Conservation (phyloP, 1,140 invertebrate species). For the Danaus melanippus region DNA sequence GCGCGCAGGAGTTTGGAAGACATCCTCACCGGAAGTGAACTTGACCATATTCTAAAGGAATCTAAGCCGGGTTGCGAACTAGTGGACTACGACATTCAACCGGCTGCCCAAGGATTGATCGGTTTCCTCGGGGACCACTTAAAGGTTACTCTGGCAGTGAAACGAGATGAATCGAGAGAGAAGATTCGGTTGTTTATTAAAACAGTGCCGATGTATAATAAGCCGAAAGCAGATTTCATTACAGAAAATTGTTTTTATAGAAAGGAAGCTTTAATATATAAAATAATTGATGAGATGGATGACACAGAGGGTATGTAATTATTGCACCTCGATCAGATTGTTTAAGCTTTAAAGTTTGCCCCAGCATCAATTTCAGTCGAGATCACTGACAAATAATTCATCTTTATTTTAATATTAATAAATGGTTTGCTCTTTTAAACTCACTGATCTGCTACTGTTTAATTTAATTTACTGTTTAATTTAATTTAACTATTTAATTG, state of each 20-base stretch:
- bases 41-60: conserved; percentile 29
- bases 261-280: conserved; percentile 36
- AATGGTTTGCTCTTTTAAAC: too few species aligned
- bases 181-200: conserved; percentile 45
- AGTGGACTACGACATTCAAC: conserved; percentile 23
- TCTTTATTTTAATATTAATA: too few species aligned
- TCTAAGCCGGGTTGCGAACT: conserved; percentile 22
- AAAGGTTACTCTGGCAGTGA: conserved; percentile 27
- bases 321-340: neutral
- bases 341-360: too few species aligned
- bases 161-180: conserved; percentile 10
- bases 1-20: conserved; percentile 11
- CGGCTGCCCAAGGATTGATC: conserved; percentile 31
- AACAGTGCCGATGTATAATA: conserved; percentile 34
- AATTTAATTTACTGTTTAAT: too few species aligned
- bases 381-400: too few species aligned
- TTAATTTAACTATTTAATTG: too few species aligned
- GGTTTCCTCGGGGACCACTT: conserved; percentile 53
- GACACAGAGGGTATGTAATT: conserved; percentile 30
- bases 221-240: conserved; percentile 47
- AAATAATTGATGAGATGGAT: conserved; percentile 35
- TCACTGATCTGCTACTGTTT: too few species aligned
- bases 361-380: too few species aligned
- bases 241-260: conserved; percentile 30
- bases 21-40: conserved; percentile 35